A percentile compares a stretch with the other conserved stretches of the same genome.
Evolutionary conservation across 2,888 invertebrate genomes (phyloP).

Genomic region (Trichopoda pennipes): DNA sequence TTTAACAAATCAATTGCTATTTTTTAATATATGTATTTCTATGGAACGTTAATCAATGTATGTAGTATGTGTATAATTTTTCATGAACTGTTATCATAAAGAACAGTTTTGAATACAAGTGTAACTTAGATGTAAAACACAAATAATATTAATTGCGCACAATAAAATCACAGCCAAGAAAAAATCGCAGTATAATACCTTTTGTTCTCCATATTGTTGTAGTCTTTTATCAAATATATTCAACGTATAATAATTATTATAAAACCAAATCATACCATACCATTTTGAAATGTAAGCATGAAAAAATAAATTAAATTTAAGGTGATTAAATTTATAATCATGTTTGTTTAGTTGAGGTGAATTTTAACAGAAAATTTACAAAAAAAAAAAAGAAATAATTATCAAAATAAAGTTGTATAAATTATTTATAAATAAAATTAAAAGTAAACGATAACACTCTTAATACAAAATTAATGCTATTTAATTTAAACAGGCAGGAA

Average conservation of each 20-base stretch:
- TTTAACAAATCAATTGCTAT: constrained; percentile 45
- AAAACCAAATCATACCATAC: constrained; percentile 34
- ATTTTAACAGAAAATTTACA: background rate
- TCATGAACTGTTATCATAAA: constrained; percentile 74
- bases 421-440: background rate
- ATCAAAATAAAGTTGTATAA: constrained; percentile 5
- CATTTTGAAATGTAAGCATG: constrained; percentile 59
- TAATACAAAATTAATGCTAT: constrained; percentile 25
- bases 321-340: constrained; percentile 20
- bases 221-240: constrained; percentile 73
- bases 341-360: constrained; percentile 16
- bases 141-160: constrained; percentile 81
- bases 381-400: too few relatives aligned
- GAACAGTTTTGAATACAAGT: constrained; percentile 78
- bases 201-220: constrained; percentile 79
- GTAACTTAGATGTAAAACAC: constrained; percentile 80
- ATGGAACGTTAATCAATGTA: constrained; percentile 21
- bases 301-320: constrained; percentile 53
- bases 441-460: constrained; percentile 34
- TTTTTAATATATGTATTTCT: background rate
- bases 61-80: constrained; percentile 1
- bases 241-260: constrained; percentile 25
- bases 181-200: constrained; percentile 81
- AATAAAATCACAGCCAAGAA: constrained; percentile 80
- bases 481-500: constrained; percentile 42